Evolutionary conservation across 2,797 vertebrate species (phyloP), one percentile per base, ranked within the genome.

Genomic region (Epinephelus malabaricus): DNA sequence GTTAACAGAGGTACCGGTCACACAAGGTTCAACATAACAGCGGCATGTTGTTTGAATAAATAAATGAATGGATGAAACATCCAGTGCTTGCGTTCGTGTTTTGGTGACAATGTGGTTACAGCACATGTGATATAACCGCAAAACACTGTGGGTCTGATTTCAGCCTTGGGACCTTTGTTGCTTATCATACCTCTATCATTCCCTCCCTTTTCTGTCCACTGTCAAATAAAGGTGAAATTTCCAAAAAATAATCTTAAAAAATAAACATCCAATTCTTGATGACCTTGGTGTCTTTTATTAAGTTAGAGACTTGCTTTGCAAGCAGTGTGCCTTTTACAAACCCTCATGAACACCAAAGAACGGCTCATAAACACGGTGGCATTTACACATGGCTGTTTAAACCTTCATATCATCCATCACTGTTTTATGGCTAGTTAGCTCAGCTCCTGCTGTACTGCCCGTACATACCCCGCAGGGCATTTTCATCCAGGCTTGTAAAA

Each of bases 341-440:
- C 66, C 63, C 66, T 74, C 63, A 3, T 60, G 71, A 86, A 82
- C 78, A 58, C 61, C 45, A 30, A 60, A 53, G 53, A 81, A 69
- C 2, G 63, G 73, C 79, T 87, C 83, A 81, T 91, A 90, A 92
- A 89, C 75, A 76, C 61, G 0, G 21, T 80, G 83, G 81, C 86
- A 89, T 92, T 93, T 93, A 83, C 82, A 79, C 83, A 70, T 51
- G 43, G 72, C 82, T 69, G 61, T 84, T 86, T 85, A 86, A 89
- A 84, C 70, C 83, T 66, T 79, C 73, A 43, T 66, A 79, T 88
- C 88, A 93, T 94, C 87, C 84, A 92, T 92, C 91, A 89, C 67
- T 88, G 85, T 84, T 91, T 92, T 84, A 92, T 86, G 89, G 91
- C 86, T 88, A 79, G 88, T 94, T 93, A 90, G 88, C 81, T 88